Evolutionary conservation across 1,140 invertebrate genomes (phyloP).

Genomic region (Papilio polytes): DNA sequence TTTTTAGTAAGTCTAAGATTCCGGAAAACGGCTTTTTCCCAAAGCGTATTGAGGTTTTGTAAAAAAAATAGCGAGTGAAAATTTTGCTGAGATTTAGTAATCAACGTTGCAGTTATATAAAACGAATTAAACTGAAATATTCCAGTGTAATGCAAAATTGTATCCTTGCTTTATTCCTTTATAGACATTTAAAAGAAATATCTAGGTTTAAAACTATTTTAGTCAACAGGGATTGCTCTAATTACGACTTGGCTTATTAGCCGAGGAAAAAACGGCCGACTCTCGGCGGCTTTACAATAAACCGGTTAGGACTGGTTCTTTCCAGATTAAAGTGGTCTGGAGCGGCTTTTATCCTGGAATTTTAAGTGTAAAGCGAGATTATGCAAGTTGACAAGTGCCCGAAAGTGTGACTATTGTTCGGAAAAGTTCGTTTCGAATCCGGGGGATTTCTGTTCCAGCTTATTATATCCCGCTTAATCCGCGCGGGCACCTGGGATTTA

Average conservation of each 20-base stretch:
- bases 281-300: slow-evolving; percentile 56
- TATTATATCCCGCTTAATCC: slow-evolving; percentile 55
- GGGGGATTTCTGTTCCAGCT: slow-evolving; percentile 46
- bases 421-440: slow-evolving; percentile 48
- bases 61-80: not conserved
- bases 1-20: not conserved
- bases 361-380: slow-evolving; percentile 58
- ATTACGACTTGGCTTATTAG: slow-evolving; percentile 60
- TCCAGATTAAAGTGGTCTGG: slow-evolving; percentile 46
- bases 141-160: not conserved
- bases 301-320: slow-evolving; percentile 59
- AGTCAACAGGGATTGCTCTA: slow-evolving; percentile 43
- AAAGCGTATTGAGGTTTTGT: not conserved
- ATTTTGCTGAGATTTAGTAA: not conserved
- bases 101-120: not conserved
- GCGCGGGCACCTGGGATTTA: slow-evolving; percentile 52
- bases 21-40: not conserved
- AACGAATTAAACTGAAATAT: not conserved
- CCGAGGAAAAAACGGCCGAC: slow-evolving; percentile 56
- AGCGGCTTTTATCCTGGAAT: slow-evolving; percentile 54
- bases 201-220: slow-evolving; percentile 28
- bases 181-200: not conserved
- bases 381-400: slow-evolving; percentile 58
- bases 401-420: slow-evolving; percentile 61
- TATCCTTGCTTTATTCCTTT: not conserved